Base-by-base conservation (phyloP, 2,113 vertebrate genomes). In the Ptyas mucosa region DNA sequence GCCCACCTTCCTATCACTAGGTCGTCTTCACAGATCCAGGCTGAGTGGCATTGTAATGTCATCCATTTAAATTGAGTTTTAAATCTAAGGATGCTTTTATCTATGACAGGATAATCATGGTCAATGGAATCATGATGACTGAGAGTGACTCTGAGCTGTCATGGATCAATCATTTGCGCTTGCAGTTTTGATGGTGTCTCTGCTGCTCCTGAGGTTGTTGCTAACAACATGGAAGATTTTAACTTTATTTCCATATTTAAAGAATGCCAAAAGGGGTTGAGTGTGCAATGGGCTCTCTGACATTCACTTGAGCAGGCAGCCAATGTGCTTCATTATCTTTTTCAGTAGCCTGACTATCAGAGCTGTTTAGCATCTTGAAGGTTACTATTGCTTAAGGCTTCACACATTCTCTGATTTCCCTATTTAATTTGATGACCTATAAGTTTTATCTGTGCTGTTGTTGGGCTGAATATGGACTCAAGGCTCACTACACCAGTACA, bases 101-200 rank as follows among this genome's bases (percentile, higher is more conserved):
- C 46, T 90, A 46, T 93, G 92, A 86, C 88, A 93, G 43, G 55
- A 93, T 90, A 51, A 90, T 86, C 75, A 86, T 90, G 54, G 58
- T 49, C 88, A 43, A 39, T 26, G 55, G 53, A 54, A 46, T 29
- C 43, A 23, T 29, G 57, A 55, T 46, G 29, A 49, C 75, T 89
- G 88, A 86, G 88, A 53, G 4, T 39, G 75, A 9, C n/a, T n/a
- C 92, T 23, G 23, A 57, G 52, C 54, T 49, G 64, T 57, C 52
- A 52, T 43, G 3, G n/a, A 89, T 89, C 88, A 89, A 51, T 89
- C 69, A 61, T n/a, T 54, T 54, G 14, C 26, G 21, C 58, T 75
- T 75, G n/a, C n/a, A 75, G 69, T 39, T 7, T 75, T 15, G 34
- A 3, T 8, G n/a, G n/a, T 18, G 34, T 34, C n/a, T 75, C n/a